A percentile compares a stretch with the other conserved stretches of the same genome.
These are phyloP conservation scores for Prionace glauca DNA, from an alignment of 2,797 vertebrate species.

Conservation along the genomic window DNA sequence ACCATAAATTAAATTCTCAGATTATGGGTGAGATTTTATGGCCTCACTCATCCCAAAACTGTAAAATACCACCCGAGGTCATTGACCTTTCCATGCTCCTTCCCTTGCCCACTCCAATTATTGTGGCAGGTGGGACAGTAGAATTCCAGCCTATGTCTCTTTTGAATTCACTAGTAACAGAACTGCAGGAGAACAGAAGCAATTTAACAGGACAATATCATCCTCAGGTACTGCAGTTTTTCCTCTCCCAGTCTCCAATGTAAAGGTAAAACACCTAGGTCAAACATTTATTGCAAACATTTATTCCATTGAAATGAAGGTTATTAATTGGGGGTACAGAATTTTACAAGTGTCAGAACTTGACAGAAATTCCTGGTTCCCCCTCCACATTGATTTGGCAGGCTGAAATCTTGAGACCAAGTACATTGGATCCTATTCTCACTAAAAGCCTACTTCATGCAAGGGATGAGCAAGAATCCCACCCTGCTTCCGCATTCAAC, in stretches of 20 bases:
- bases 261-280: not conserved
- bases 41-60: too few species aligned
- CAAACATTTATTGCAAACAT: not conserved
- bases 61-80: too few species aligned
- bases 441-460: too few species aligned
- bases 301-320: not conserved
- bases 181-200: not conserved
- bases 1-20: not conserved
- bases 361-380: not conserved
- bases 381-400: not conserved
- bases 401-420: not conserved
- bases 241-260: not conserved
- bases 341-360: not conserved
- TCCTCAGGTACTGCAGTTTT: not conserved
- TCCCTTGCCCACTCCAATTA: too few species aligned
- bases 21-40: not conserved
- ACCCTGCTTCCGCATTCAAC: not conserved
- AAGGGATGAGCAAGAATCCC: not conserved
- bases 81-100: too few species aligned
- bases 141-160: not conserved
- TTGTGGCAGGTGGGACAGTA: too few species aligned
- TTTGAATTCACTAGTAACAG: not conserved
- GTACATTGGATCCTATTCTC: too few species aligned
- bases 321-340: not conserved
- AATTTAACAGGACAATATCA: not conserved